phyloP scores from a whole-genome alignment of 2,888 invertebrate genomes.

The Thalpophila matura region DNA sequence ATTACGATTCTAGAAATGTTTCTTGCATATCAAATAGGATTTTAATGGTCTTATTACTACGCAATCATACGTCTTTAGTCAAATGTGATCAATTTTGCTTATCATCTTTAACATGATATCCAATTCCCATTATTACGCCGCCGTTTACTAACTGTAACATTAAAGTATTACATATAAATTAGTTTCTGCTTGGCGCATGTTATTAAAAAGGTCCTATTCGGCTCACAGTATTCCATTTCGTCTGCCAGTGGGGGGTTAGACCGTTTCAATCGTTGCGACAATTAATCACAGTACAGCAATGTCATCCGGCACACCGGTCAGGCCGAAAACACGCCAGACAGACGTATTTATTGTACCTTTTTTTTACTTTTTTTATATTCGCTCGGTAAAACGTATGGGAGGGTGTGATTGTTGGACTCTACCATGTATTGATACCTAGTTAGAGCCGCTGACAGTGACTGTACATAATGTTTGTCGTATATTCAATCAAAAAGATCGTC shows the following conservation, averaged over 20 bases:
- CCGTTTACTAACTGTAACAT: constrained; percentile 62
- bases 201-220: constrained; percentile 85
- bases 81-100: constrained; percentile 20
- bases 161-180: constrained; percentile 79
- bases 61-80: background rate
- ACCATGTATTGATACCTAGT: constrained; percentile 12
- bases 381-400: constrained; percentile 44
- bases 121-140: constrained; percentile 46
- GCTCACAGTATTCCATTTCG: constrained; percentile 88
- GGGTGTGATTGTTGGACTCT: constrained; percentile 54
- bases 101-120: constrained; percentile 44
- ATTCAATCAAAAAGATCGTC: no score
- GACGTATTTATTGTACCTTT: constrained; percentile 79
- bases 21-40: constrained; percentile 10
- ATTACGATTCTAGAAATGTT: background rate
- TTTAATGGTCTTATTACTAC: constrained; percentile 14
- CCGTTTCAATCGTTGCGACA: constrained; percentile 87
- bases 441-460: background rate
- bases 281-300: constrained; percentile 90
- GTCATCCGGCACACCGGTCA: constrained; percentile 85
- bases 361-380: constrained; percentile 63
- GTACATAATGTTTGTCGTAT: background rate
- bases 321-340: constrained; percentile 76
- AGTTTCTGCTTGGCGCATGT: constrained; percentile 81
- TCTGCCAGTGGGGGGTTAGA: constrained; percentile 87